Conservation (phyloP, 1,140 invertebrate genomes). For the Pseudomyrmex sp. region DNA sequence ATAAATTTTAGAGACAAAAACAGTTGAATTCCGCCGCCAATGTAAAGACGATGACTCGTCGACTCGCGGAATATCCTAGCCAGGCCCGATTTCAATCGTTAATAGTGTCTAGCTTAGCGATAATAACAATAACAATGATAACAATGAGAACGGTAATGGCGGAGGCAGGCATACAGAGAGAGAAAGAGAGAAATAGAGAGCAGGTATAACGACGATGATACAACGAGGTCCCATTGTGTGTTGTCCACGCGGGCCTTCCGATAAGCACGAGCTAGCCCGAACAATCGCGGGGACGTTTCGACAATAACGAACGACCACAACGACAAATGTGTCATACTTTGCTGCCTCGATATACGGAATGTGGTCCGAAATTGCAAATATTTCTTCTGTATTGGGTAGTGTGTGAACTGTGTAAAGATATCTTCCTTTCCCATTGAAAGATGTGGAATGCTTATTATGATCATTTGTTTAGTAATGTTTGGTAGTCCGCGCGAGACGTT, state of each 20-base stretch:
- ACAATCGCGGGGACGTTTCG: conserved; percentile 70
- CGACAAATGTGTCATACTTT: conserved; percentile 63
- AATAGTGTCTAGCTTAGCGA: conserved; percentile 63
- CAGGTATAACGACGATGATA: conserved; percentile 60
- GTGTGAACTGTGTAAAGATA: too few species aligned
- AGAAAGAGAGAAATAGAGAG: too few species aligned
- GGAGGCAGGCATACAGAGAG: conserved; percentile 39
- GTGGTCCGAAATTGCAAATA: conserved; percentile 13
- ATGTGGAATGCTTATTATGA: too few species aligned
- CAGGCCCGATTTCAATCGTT: conserved; percentile 66
- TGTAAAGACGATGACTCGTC: conserved; percentile 61
- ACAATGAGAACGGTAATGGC: conserved; percentile 66
- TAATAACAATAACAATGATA: conserved; percentile 68
- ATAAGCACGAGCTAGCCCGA: conserved; percentile 74
- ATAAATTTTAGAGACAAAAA: neutral
- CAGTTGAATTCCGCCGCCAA: conserved; percentile 61
- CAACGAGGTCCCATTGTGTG: conserved; percentile 71
- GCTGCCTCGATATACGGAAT: conserved; percentile 55
- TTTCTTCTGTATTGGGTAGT: neutral
- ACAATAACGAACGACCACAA: conserved; percentile 49
- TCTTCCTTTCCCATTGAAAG: too few species aligned
- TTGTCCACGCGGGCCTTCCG: conserved; percentile 27
- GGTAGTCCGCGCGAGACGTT: too few species aligned
- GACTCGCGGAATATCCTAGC: conserved; percentile 22
- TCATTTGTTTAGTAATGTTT: too few species aligned